These are phyloP conservation scores for Labeo calbasu DNA, from an alignment of 2,797 vertebrate genomes.

Conservation along the genomic window DNA sequence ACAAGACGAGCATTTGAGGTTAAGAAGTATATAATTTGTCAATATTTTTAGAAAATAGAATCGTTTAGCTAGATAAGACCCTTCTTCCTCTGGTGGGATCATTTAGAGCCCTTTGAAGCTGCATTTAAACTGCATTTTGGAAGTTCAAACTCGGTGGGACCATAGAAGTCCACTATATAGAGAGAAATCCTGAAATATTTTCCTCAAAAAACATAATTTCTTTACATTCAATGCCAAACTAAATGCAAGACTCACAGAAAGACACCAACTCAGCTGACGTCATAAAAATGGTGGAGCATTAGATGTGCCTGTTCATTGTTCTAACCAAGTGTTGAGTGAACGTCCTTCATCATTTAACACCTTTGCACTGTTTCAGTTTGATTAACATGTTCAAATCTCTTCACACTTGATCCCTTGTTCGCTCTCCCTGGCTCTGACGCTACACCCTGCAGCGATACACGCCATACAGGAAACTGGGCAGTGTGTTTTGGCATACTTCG, in stretches of 20 bases:
- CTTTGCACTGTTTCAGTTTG: constrained; percentile 22
- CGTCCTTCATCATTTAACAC: constrained; percentile 18
- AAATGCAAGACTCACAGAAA: neutral
- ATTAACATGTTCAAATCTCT: constrained; percentile 14
- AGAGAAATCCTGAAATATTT: no score
- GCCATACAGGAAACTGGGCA: constrained; percentile 63
- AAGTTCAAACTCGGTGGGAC: no score
- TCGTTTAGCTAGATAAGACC: no score
- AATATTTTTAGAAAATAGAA: no score
- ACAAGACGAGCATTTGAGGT: no score
- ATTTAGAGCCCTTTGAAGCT: no score
- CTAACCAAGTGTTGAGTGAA: constrained; percentile 25
- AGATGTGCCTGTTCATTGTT: constrained; percentile 31
- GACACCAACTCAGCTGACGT: neutral
- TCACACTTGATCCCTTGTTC: constrained; percentile 29
- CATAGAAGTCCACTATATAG: no score
- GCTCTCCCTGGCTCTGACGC: constrained; percentile 6
- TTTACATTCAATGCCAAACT: neutral
- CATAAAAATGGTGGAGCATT: neutral
- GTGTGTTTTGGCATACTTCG: constrained; percentile 70
- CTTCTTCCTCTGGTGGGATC: no score
- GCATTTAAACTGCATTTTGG: no score
- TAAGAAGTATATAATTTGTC: no score
- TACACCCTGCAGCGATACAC: neutral
- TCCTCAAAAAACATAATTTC: no score